These are phyloP conservation scores for Ceuthmochares aereus DNA, from an alignment of 2,113 vertebrate species.

Conservation along the genomic window DNA sequence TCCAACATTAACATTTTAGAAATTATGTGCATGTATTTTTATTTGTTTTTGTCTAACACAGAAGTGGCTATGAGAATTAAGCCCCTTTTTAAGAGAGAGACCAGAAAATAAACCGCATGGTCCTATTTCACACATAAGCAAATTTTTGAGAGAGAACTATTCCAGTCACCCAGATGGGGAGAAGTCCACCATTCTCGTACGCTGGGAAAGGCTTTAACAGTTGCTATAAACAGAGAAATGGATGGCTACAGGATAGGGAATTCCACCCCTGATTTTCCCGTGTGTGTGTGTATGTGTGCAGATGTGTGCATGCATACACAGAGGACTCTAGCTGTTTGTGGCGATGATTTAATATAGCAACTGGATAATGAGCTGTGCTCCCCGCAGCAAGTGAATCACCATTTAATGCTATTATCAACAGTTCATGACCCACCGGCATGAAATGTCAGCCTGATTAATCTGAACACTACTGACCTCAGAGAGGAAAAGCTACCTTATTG, in stretches of 20 bases:
- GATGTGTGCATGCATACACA: background rate
- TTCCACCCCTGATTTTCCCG: background rate
- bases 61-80: background rate
- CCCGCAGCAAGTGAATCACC: conserved; percentile 79
- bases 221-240: background rate
- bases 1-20: background rate
- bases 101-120: background rate
- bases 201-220: conserved; percentile 2
- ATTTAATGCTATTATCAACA: conserved; percentile 86
- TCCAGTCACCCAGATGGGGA: background rate
- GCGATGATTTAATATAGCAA: conserved; percentile 80
- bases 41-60: background rate
- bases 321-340: conserved; percentile 63
- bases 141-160: background rate
- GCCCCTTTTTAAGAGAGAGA: background rate
- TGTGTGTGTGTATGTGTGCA: background rate
- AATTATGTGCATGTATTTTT: background rate
- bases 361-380: conserved; percentile 81
- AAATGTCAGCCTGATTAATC: conserved; percentile 86
- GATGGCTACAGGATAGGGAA: background rate
- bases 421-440: conserved; percentile 84
- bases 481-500: conserved; percentile 62
- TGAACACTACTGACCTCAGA: conserved; percentile 79
- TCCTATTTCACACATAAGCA: background rate
- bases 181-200: background rate